Evolutionary conservation across 2,888 invertebrate species (phyloP).

Genomic region (Oxyscelio sp.): DNA sequence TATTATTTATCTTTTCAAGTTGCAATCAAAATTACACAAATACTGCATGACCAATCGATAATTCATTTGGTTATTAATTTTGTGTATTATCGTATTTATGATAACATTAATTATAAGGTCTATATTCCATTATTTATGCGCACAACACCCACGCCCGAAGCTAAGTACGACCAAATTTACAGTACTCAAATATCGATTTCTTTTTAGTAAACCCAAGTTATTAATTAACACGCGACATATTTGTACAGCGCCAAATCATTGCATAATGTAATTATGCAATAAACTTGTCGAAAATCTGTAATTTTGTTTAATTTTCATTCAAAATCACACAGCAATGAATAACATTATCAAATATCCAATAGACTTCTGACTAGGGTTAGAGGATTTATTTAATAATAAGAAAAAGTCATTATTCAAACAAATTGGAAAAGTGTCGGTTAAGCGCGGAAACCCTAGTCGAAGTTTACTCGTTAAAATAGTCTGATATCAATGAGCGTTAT

Average conservation of each 20-base stretch:
- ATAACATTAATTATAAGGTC: constrained; percentile 31
- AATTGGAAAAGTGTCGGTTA: no score
- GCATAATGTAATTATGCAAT: constrained; percentile 9
- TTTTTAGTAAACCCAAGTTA: not conserved
- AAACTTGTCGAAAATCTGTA: not conserved
- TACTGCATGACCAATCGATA: constrained; percentile 8
- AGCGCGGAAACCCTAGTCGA: no score
- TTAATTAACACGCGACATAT: not conserved
- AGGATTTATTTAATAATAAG: not conserved
- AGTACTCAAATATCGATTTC: not conserved
- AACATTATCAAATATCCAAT: not conserved
- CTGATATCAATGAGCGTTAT: not conserved
- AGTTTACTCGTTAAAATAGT: not conserved
- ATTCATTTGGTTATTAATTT: constrained; percentile 28
- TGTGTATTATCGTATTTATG: not conserved
- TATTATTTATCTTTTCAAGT: not conserved
- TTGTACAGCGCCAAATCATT: not conserved
- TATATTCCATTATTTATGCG: constrained; percentile 7
- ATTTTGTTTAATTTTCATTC: not conserved
- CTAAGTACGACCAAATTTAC: constrained; percentile 3
- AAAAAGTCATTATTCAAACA: not conserved
- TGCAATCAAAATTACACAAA: not conserved
- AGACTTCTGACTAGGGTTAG: not conserved
- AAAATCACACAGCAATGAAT: not conserved
- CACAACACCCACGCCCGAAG: not conserved